Evolutionary conservation across 2,113 vertebrate species (phyloP), one percentile per base, ranked within the genome.

Genomic region (Osmerus mordax): DNA sequence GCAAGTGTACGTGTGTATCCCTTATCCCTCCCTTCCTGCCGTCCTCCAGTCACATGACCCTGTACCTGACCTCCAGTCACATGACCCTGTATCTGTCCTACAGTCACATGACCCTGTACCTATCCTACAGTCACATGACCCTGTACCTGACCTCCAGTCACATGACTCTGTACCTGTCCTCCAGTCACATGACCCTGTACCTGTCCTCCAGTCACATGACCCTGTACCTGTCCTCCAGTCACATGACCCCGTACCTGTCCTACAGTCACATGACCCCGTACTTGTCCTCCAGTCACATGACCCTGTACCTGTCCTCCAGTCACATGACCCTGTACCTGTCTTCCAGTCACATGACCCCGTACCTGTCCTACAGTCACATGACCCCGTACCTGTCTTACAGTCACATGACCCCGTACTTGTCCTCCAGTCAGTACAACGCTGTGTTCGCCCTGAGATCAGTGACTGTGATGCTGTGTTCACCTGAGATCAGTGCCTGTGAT

Each of bases 1-100:
- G 51, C 53, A 70, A 66, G 59, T 78, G 77, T 77, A 67, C 71
- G 66, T 61, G 53, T 63, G 59, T 75, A 60, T 51, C 59, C 71
- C 67, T 75, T 61, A 47, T 1, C 41, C 41, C 9, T 2, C 41
- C 41, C 41, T 47, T 47, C 41, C 41, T 47, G 41, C 41, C 6
- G 36, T 41, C 36, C 36, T 41, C 2, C 36, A 41, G 36, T 41
- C 36, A 41, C 36, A 41, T 41, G 15, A 52, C 11, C 21, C 70
- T 72, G 29, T 74, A 78, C 69, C 62, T 51, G 23, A 0, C 29
- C 2, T 32, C 1, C 29, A 41, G 36, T 41, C 36, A 41, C 36
- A 41, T 41, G 15, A 52, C 11, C 21, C 70, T 72, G 29, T 74
- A 78, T 67, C 62, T 51, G 23, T 4, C 29, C 5, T 32, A 4